Conservation (phyloP, 2,113 vertebrate genomes). For the Halichoerus grypus region DNA sequence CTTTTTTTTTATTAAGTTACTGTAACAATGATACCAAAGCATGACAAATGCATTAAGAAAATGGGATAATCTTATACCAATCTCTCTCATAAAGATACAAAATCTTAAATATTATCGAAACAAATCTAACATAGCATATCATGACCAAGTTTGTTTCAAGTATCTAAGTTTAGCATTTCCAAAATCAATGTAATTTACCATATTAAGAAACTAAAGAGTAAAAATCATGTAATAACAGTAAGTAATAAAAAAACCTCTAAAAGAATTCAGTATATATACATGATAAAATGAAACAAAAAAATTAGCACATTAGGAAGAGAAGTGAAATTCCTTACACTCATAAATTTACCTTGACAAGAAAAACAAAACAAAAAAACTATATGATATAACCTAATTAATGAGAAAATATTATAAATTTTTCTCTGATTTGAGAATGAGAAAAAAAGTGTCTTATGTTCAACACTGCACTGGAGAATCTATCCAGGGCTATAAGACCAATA, state of each 20-base stretch:
- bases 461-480: neutral
- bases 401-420: neutral
- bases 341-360: neutral
- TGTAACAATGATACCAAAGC: neutral
- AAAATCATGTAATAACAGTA: neutral
- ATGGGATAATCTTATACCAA: neutral
- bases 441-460: neutral
- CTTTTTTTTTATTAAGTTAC: neutral
- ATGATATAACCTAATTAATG: neutral
- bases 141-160: neutral
- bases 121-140: neutral
- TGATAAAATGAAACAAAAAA: neutral
- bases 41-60: neutral
- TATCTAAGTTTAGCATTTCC: neutral
- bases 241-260: neutral
- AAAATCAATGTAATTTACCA: neutral
- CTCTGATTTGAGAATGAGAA: neutral
- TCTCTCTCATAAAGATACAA: neutral
- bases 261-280: neutral
- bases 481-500: neutral
- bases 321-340: neutral
- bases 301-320: too few relatives aligned
- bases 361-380: neutral
- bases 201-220: neutral
- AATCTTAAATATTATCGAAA: neutral